A percentile compares a stretch with the other conserved stretches of the same genome.
Conservation (phyloP, 2,888 invertebrate species). For the Odontomyia ornata region DNA sequence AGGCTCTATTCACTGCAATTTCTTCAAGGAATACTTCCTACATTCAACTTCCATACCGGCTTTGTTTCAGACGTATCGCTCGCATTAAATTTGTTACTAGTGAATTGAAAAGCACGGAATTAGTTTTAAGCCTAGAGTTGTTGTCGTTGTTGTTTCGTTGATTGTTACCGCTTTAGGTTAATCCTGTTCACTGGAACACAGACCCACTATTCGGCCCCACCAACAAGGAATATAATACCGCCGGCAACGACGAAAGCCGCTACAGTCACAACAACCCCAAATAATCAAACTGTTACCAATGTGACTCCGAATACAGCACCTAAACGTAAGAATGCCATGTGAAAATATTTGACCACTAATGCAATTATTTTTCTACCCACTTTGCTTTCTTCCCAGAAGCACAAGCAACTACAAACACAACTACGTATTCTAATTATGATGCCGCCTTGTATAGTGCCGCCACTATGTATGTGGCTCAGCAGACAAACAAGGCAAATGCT, state of each 20-base stretch:
- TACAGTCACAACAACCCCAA: constrained; percentile 48
- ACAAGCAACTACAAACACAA: constrained; percentile 71
- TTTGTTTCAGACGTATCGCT: too few species aligned
- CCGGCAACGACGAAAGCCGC: constrained; percentile 69
- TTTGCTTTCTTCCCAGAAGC: constrained; percentile 50
- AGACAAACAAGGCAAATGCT: constrained; percentile 65
- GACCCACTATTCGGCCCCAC: constrained; percentile 68
- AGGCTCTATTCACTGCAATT: too few species aligned
- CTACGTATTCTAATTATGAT: constrained; percentile 87
- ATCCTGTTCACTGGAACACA: constrained; percentile 50
- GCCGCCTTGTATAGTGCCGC: constrained; percentile 95
- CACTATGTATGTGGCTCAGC: constrained; percentile 92
- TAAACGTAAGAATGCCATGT: constrained; percentile 67
- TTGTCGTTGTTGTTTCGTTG: constrained; percentile 46
- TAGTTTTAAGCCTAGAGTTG: constrained; percentile 35
- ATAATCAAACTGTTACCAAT: constrained; percentile 52
- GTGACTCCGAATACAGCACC: constrained; percentile 56
- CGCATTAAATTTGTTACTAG: too few species aligned
- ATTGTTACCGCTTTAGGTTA: constrained; percentile 46
- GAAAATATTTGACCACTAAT: constrained; percentile 49
- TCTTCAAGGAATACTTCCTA: too few species aligned
- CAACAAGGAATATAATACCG: constrained; percentile 72
- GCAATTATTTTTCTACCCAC: constrained; percentile 8
- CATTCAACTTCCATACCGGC: too few species aligned
- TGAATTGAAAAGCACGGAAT: not conserved